Percentiles rank a stretch among this genome's conserved stretches.
These are phyloP conservation scores for Dromococcyx pavoninus DNA, from an alignment of 2,797 vertebrate genomes.

Conservation along the genomic window DNA sequence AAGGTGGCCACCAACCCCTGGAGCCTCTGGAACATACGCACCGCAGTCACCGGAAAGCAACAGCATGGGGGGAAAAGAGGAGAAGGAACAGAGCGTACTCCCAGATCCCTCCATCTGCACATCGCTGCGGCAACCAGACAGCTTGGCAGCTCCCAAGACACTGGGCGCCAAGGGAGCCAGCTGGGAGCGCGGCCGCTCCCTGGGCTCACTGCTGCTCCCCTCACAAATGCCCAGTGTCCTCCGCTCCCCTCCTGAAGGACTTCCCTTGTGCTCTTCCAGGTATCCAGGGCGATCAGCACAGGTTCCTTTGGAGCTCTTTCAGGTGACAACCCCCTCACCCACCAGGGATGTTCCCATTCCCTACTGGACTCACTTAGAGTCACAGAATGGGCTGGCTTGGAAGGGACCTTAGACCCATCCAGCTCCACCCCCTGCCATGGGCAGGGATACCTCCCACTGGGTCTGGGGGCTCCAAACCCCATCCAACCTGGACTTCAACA, in stretches of 20 bases:
- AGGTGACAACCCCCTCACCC: background rate
- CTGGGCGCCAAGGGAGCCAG: background rate
- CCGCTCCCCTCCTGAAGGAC: background rate
- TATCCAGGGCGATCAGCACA: accelerated
- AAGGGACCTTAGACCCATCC: no score
- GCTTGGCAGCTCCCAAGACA: background rate
- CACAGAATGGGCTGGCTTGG: no score
- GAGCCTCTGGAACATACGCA: background rate
- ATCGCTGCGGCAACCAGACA: background rate
- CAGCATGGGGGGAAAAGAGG: background rate
- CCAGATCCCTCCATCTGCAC: background rate
- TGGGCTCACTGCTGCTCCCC: background rate
- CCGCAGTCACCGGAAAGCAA: background rate
- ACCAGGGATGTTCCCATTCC: background rate
- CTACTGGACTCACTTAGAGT: no score
- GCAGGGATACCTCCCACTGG: no score
- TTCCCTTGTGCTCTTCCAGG: background rate
- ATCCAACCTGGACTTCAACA: no score
- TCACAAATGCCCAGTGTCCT: background rate
- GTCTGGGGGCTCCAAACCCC: no score
- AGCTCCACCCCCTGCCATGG: no score
- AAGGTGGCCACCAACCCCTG: background rate
- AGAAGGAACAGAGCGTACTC: background rate
- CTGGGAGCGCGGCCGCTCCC: background rate
- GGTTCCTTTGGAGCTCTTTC: no score